Conservation (phyloP, 1,140 invertebrate species). For the Trichoplusia ni region DNA sequence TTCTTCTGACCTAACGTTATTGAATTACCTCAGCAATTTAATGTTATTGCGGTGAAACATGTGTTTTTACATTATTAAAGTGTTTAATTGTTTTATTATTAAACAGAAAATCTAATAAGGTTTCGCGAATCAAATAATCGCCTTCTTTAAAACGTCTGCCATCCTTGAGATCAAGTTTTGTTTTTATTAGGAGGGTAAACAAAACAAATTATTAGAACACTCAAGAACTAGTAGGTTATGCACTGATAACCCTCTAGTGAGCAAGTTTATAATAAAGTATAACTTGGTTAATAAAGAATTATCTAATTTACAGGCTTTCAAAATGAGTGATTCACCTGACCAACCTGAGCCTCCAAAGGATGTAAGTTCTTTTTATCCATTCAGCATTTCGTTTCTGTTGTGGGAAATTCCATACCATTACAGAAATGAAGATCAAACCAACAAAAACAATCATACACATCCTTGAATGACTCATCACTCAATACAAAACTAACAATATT, state of each 20-base stretch:
- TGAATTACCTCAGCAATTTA: conserved; percentile 29
- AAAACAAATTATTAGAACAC: conserved; percentile 11
- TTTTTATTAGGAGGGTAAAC: conserved; percentile 36
- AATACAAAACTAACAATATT: no score
- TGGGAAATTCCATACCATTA: no score
- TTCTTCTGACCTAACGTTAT: conserved; percentile 23
- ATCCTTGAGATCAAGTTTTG: not conserved
- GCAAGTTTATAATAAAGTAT: not conserved
- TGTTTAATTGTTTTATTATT: no score
- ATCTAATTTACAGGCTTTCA: conserved; percentile 24
- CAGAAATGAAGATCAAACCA: no score
- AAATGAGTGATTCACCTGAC: conserved; percentile 68
- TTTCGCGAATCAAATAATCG: no score
- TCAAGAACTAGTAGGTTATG: not conserved
- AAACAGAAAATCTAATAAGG: no score
- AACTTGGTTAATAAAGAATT: not conserved
- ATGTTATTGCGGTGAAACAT: conserved; percentile 19
- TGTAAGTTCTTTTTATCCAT: conserved; percentile 58
- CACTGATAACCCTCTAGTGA: not conserved
- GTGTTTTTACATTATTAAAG: not conserved
- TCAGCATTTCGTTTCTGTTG: no score
- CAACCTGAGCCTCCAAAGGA: conserved; percentile 72
- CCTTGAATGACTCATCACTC: no score
- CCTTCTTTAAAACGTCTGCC: not conserved
- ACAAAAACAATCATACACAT: no score